Evolutionary conservation across 2,888 invertebrate genomes (phyloP).

Genomic region (Tetropium fuscum): DNA sequence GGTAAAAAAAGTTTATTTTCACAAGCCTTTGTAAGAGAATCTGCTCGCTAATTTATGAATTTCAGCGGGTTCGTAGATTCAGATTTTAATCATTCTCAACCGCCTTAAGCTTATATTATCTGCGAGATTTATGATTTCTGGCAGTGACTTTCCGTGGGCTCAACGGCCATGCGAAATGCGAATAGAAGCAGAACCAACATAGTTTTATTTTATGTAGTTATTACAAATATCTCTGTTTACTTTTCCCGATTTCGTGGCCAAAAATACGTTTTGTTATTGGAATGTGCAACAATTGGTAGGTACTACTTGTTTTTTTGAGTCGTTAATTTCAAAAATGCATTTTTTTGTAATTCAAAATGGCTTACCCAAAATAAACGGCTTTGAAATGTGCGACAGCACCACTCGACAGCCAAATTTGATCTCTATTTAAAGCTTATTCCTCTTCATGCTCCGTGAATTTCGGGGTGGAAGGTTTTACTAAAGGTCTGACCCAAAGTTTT

Average conservation of each 20-base stretch:
- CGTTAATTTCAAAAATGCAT: too few species aligned
- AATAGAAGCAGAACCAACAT: background rate
- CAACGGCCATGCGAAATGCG: slow-evolving; percentile 11
- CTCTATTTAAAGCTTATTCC: too few species aligned
- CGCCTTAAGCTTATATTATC: slow-evolving; percentile 19
- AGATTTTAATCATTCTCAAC: slow-evolving; percentile 23
- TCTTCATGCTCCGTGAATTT: too few species aligned
- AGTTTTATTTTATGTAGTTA: slow-evolving; percentile 2
- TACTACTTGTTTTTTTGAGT: too few species aligned
- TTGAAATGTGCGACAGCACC: too few species aligned
- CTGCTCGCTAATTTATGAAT: slow-evolving; percentile 22
- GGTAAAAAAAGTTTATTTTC: slow-evolving; percentile 2
- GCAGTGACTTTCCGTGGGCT: slow-evolving; percentile 13
- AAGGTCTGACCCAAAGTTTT: too few species aligned
- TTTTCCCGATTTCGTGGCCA: background rate
- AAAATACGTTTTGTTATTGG: too few species aligned
- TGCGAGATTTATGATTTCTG: slow-evolving; percentile 21
- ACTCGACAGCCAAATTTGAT: too few species aligned
- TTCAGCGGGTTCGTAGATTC: slow-evolving; percentile 15
- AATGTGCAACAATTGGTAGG: too few species aligned
- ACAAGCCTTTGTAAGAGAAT: slow-evolving; percentile 2
- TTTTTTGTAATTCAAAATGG: too few species aligned
- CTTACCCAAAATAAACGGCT: too few species aligned
- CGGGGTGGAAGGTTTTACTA: too few species aligned
- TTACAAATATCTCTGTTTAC: background rate